phyloP scores from a whole-genome alignment of 1,140 invertebrate genomes.

The Cydia fagiglandana region DNA sequence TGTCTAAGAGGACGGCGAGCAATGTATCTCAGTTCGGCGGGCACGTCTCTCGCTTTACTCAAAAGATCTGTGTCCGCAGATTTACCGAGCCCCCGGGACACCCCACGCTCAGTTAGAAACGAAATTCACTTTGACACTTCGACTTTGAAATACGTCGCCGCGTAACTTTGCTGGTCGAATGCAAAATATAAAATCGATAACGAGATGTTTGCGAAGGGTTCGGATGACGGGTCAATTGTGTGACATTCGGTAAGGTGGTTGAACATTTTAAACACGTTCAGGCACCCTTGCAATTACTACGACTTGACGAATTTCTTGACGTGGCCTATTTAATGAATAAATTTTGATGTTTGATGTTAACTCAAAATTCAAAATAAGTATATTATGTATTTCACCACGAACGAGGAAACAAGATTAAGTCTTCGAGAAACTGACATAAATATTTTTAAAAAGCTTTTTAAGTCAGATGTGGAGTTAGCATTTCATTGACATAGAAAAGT shows the following conservation, averaged over 20 bases:
- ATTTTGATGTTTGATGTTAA: too few relatives aligned
- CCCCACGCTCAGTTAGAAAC: conserved; percentile 28
- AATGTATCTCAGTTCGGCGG: conserved; percentile 22
- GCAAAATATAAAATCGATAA: conserved; percentile 25
- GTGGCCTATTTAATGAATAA: too few relatives aligned
- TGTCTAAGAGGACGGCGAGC: conserved; percentile 23
- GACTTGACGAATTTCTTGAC: too few relatives aligned
- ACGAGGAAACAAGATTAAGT: too few relatives aligned
- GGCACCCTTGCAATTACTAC: neutral
- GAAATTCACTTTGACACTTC: conserved; percentile 30
- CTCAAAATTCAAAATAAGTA: too few relatives aligned
- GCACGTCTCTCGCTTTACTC: conserved; percentile 30
- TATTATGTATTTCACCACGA: too few relatives aligned
- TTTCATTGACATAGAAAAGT: too few relatives aligned
- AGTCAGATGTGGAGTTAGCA: too few relatives aligned
- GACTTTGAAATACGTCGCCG: conserved; percentile 26
- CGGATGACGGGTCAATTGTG: conserved; percentile 2
- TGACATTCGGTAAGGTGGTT: neutral
- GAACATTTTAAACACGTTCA: neutral
- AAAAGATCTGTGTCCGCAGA: conserved; percentile 26
- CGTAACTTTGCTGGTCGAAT: conserved; percentile 19
- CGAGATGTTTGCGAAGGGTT: conserved; percentile 5
- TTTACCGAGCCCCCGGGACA: conserved; percentile 26
- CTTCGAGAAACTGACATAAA: too few relatives aligned
- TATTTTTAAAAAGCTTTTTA: too few relatives aligned